Conservation (phyloP, 2,113 vertebrate genomes). For the Addax nasomaculatus region DNA sequence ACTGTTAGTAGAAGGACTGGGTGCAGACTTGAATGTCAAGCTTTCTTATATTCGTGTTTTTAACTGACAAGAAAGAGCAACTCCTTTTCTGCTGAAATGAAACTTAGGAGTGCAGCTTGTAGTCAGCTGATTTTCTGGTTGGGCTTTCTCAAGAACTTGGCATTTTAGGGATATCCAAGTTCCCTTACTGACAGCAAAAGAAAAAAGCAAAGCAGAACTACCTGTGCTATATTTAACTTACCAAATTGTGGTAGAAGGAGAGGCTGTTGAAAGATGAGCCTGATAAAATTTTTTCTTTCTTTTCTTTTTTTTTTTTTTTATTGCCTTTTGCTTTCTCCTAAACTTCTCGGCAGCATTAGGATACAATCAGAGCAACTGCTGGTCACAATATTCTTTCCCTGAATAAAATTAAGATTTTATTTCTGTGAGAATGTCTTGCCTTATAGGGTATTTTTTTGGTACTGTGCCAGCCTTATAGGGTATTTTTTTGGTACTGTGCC, state of each 20-base stretch:
- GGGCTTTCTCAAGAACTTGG: conserved; percentile 20
- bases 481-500: not conserved
- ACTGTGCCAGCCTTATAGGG: not conserved
- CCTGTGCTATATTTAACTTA: not conserved
- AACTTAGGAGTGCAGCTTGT: not conserved
- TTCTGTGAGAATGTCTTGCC: not conserved
- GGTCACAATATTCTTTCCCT: not conserved
- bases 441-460: not conserved
- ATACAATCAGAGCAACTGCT: not conserved
- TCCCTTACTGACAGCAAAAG: not conserved
- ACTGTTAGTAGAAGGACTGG: not conserved
- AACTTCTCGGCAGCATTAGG: not conserved
- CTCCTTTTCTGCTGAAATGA: conserved; percentile 16
- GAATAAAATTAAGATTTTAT: conserved; percentile 1
- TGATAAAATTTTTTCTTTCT: not conserved
- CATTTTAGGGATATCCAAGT: not conserved
- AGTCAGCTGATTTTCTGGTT: not conserved
- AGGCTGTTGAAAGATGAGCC: not conserved
- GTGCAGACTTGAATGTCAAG: not conserved
- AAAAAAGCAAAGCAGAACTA: not conserved
- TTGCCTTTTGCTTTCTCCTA: not conserved
- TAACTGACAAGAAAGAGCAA: not conserved
- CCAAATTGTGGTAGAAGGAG: not conserved
- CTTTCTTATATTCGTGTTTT: not conserved
- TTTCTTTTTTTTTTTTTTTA: not conserved